These are phyloP conservation scores for Zapornia atra DNA, from an alignment of 2,113 vertebrate species.

Conservation along the genomic window DNA sequence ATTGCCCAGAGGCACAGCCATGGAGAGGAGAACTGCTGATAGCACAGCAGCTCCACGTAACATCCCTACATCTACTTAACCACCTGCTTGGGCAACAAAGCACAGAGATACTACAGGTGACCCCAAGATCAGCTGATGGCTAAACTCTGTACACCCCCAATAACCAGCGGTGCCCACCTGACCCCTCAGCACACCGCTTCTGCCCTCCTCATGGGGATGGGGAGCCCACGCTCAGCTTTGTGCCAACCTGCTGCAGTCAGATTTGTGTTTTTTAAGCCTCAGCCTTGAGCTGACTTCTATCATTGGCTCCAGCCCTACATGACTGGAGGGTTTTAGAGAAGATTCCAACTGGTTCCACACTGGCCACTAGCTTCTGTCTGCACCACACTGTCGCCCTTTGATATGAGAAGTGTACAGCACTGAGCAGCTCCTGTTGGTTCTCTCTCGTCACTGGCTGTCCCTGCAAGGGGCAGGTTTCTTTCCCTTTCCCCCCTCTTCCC, in stretches of 20 bases:
- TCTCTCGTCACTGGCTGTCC: not conserved
- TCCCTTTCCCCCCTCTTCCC: not conserved
- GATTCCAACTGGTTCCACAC: not conserved
- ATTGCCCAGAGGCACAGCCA: not conserved
- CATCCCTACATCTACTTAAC: not conserved
- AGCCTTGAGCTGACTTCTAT: not conserved
- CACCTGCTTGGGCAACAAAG: not conserved
- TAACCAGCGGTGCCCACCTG: not conserved
- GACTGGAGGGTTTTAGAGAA: not conserved
- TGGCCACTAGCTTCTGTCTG: not conserved
- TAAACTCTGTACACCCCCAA: not conserved
- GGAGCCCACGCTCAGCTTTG: accelerated
- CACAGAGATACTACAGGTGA: accelerated
- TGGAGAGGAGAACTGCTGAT: not conserved
- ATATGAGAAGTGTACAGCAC: not conserved
- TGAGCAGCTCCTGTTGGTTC: not conserved
- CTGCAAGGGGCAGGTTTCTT: not conserved
- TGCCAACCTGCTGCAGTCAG: not conserved
- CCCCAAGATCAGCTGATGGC: not conserved
- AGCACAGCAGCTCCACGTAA: not conserved
- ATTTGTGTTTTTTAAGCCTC: not conserved
- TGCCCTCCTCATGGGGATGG: too few species aligned
- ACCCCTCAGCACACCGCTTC: not conserved
- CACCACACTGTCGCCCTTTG: not conserved
- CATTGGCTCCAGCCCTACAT: not conserved